phyloP scores from a whole-genome alignment of 2,888 invertebrate genomes.

The Drosophila longiperda region DNA sequence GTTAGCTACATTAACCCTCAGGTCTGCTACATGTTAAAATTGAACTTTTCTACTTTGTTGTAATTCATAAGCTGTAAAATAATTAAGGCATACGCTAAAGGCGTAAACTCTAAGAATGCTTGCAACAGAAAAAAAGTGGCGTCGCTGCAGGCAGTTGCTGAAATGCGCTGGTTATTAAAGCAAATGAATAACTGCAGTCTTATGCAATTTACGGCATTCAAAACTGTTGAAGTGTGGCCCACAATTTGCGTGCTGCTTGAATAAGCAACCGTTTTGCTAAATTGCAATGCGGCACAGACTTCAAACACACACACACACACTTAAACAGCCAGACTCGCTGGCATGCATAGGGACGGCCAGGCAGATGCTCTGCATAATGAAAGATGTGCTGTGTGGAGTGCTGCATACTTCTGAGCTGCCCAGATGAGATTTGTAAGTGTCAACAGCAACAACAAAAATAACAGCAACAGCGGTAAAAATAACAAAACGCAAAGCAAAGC shows the following conservation, averaged over 20 bases:
- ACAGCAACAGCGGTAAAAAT: conserved; percentile 1
- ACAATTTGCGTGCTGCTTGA: conserved; percentile 40
- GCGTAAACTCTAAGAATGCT: conserved; percentile 20
- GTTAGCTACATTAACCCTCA: not conserved
- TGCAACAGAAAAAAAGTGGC: not conserved
- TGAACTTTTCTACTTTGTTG: not conserved
- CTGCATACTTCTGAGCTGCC: conserved; percentile 58
- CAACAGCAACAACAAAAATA: conserved; percentile 47
- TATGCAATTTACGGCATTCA: conserved; percentile 49
- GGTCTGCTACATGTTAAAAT: not conserved
- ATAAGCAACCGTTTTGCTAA: conserved; percentile 39
- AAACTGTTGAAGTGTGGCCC: conserved; percentile 21
- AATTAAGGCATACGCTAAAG: conserved; percentile 35
- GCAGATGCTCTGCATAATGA: conserved; percentile 48
- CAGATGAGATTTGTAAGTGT: conserved; percentile 69
- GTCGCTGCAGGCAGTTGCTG: conserved; percentile 21
- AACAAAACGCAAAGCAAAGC: conserved; percentile 53
- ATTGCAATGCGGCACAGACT: conserved; percentile 30
- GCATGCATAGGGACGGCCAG: conserved; percentile 1
- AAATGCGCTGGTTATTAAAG: conserved; percentile 12
- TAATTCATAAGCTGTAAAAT: conserved; percentile 9
- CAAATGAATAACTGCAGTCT: conserved; percentile 6
- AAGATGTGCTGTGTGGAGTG: conserved; percentile 49
- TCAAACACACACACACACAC: conserved; percentile 14
- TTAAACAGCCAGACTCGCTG: conserved; percentile 19